Percentiles rank a stretch among this genome's conserved stretches.
phyloP scores from a whole-genome alignment of 2,113 vertebrate species.

The Aplodontia rufa region DNA sequence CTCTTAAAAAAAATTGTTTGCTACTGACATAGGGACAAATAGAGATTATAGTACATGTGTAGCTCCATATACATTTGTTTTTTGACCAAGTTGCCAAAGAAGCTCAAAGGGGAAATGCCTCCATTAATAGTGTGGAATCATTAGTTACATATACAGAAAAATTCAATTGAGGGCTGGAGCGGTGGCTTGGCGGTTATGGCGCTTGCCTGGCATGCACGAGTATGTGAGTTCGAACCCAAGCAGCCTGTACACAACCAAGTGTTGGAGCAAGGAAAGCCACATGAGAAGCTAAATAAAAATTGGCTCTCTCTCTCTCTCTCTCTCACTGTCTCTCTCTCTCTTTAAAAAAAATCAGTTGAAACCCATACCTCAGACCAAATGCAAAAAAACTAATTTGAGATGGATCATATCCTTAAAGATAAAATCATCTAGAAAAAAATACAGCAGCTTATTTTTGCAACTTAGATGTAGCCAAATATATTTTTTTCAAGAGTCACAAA shows the following conservation, averaged over 20 bases:
- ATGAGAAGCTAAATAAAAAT: too few relatives aligned
- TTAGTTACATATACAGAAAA: not conserved
- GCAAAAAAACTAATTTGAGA: slow-evolving; percentile 22
- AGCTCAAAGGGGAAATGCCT: not conserved
- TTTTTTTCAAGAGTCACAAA: not conserved
- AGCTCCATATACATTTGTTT: not conserved
- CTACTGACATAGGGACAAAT: not conserved
- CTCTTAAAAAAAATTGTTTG: too few relatives aligned
- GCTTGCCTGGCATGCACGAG: too few relatives aligned
- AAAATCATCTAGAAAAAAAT: not conserved
- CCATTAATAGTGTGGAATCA: not conserved
- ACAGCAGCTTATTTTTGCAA: not conserved
- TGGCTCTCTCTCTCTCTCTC: too few relatives aligned
- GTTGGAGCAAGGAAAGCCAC: too few relatives aligned
- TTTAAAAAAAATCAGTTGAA: not conserved
- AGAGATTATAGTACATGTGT: not conserved
- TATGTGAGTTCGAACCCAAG: too few relatives aligned
- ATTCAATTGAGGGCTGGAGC: too few relatives aligned
- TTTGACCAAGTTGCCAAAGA: not conserved
- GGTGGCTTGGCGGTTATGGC: too few relatives aligned
- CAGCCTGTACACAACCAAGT: too few relatives aligned
- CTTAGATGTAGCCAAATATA: not conserved
- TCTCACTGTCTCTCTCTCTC: too few relatives aligned
- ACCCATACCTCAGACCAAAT: not conserved
- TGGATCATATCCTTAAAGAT: not conserved